Evolutionary conservation across 2,113 vertebrate genomes (phyloP).

Genomic region (Fregetta grallaria): DNA sequence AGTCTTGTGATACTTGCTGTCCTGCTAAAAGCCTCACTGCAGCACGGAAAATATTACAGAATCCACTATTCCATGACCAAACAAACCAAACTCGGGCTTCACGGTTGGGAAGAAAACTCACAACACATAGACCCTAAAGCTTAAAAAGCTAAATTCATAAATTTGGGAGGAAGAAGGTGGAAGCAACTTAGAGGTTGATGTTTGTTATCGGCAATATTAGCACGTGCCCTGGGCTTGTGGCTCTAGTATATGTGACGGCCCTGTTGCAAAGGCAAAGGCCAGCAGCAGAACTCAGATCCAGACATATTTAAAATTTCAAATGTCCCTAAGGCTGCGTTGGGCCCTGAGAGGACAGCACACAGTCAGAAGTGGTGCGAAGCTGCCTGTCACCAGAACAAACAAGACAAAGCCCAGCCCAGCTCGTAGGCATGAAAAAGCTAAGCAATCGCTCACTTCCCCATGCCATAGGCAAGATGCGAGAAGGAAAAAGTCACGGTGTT

Average conservation of each 20-base stretch:
- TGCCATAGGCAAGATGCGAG: background rate
- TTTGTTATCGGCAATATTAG: background rate
- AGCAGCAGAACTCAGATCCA: background rate
- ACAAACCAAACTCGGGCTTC: background rate
- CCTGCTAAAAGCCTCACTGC: background rate
- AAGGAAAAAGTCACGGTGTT: background rate
- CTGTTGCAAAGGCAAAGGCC: background rate
- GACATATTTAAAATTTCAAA: background rate
- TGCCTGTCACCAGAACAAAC: background rate
- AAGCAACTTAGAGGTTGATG: background rate
- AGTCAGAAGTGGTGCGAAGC: background rate
- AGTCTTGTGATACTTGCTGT: background rate
- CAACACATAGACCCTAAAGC: background rate
- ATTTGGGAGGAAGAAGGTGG: background rate
- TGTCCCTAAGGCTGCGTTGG: background rate
- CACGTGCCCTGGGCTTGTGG: background rate
- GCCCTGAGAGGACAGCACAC: background rate
- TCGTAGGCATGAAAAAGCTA: background rate
- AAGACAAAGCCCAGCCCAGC: background rate
- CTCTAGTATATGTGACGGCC: accelerated
- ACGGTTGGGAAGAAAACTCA: background rate
- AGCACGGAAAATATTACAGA: background rate
- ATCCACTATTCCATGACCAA: background rate
- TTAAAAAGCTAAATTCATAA: background rate
- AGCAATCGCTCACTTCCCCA: background rate